Base-by-base conservation (phyloP, 2,888 invertebrate genomes). In the Notodonta dromedarius region DNA sequence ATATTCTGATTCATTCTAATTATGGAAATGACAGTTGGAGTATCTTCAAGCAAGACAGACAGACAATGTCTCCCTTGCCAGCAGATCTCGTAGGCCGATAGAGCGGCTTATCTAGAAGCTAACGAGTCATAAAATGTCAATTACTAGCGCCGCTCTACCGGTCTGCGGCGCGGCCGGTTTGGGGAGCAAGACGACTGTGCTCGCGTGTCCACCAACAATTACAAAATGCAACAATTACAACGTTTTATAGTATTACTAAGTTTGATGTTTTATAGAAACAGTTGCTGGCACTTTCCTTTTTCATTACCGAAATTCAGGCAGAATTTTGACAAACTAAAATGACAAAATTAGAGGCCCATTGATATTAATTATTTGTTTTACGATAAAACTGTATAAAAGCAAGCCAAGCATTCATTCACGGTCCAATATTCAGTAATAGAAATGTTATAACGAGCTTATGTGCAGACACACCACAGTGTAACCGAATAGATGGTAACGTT, bases 121-220 rank as follows among this genome's bases (percentile, higher is more conserved):
- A 74, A 74, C 69, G 67, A 72, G 68, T 70, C 68, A 74, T 72
- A 72, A 72, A 74, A 74, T 70, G 67, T 70, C 74, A 72, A 70
- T 67, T 60, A 67, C 70, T 63, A 61, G 42, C 61, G 67, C 72
- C 62, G 59, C 70, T 70, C 72, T 72, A 74, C 66, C 60, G 67
- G 64, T 57, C 40, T 14, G 58, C 3, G 52, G 32, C 16, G 24
- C 63, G 32, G 59, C 54, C 55, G 52, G 59, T 57, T 46, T 44
- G 8, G 35, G 54, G 46, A 4, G 40, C 44, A 55, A 50, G 56
- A 55, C 58, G 56, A 65, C 58, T 14, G 42, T 48, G 39, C 73
- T 69, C 74, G 75, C 74, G 73, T 74, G 74, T 67, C 65, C 69
- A 32, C 62, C 52, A 57, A 57, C 69, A 73, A 74, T 71, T 74